Evolutionary conservation across 92 coral and sea anemone species (phyloP), one percentile per base, ranked within the genome.

Genomic region (Pocillopora meandrina): DNA sequence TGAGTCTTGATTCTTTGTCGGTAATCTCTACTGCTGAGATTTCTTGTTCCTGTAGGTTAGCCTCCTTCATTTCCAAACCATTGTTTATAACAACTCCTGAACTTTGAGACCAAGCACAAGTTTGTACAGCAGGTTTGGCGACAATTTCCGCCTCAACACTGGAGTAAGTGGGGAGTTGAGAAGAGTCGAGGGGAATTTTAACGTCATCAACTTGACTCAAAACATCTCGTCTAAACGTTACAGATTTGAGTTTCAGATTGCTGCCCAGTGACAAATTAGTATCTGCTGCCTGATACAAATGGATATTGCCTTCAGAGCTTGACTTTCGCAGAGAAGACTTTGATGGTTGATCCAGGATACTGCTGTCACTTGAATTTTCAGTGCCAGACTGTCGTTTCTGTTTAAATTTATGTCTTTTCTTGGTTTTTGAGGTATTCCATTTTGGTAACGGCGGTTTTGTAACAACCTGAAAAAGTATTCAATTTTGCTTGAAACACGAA

Each of bases 391-490:
- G 47, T 73, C 47, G 73, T 33, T 71, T 85, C 31, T 49, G 72
- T 62, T 71, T 81, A 7, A 76, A 75, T 34, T 57, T 34, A 19
- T 71, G 82, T 73, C 70, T 90, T 56, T 71, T 81, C 42, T 62
- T 76, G 72, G 70, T 87, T 63, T 82, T 88, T 56, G 65, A 35
- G n/a, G 81, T 56, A 67, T 74, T 80, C 57, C 92, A 84, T 26
- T 83, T 80, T 49, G 98, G 98, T 63, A 94, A 87, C 21, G 98
- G 98, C 52, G 93, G 98, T 82, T 92, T 94, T 42, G 93, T 88
- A 62, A 69, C 77, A 26, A 89, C 89, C 98, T 94, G 71, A 58
- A 70, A 70, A 70, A 70, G 16, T 42, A 42, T 7, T 42, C 52
- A 42, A 7, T 42, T 42, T 42, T 42, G 8, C 52, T 42, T 3